A percentile compares a stretch with the other conserved stretches of the same genome.
phyloP scores from a whole-genome alignment of 2,113 vertebrate genomes.

The Misgurnus mizolepis region DNA sequence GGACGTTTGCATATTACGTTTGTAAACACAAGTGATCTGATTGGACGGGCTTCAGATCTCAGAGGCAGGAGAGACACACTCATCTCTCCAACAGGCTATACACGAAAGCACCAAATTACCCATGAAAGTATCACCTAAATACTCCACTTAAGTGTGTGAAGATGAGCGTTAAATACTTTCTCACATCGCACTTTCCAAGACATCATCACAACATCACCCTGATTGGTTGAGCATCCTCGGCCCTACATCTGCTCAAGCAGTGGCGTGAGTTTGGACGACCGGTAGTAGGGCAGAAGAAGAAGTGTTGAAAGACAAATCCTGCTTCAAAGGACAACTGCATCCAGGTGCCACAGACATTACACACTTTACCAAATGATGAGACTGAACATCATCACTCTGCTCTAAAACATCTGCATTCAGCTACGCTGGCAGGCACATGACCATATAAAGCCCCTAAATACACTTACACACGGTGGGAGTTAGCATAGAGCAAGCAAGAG shows the following conservation, averaged over 20 bases:
- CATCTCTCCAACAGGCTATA: not conserved
- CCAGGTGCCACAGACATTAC: too few relatives aligned
- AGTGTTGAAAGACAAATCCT: too few relatives aligned
- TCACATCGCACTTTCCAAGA: too few relatives aligned
- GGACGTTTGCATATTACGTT: slow-evolving; percentile 74
- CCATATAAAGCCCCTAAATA: slow-evolving; percentile 62
- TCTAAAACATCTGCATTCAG: not conserved
- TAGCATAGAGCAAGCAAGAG: slow-evolving; percentile 70
- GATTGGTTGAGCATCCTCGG: too few relatives aligned
- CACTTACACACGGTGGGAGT: slow-evolving; percentile 68
- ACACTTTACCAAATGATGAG: not conserved
- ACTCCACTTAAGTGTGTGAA: slow-evolving; percentile 28
- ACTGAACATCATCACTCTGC: slow-evolving; percentile 34
- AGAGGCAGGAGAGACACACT: slow-evolving; percentile 52
- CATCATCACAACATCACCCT: not conserved
- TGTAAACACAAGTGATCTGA: slow-evolving; percentile 74
- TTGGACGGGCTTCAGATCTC: slow-evolving; percentile 63
- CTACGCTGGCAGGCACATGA: slow-evolving; percentile 64
- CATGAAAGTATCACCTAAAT: too few relatives aligned
- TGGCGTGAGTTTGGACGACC: too few relatives aligned
- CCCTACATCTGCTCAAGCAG: too few relatives aligned
- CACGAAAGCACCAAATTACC: too few relatives aligned
- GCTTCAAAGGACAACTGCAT: too few relatives aligned
- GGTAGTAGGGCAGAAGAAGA: too few relatives aligned
- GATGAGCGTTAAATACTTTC: slow-evolving; percentile 49